phyloP scores from a whole-genome alignment of 2,888 invertebrate genomes.

The Napeogenes sylphis region DNA sequence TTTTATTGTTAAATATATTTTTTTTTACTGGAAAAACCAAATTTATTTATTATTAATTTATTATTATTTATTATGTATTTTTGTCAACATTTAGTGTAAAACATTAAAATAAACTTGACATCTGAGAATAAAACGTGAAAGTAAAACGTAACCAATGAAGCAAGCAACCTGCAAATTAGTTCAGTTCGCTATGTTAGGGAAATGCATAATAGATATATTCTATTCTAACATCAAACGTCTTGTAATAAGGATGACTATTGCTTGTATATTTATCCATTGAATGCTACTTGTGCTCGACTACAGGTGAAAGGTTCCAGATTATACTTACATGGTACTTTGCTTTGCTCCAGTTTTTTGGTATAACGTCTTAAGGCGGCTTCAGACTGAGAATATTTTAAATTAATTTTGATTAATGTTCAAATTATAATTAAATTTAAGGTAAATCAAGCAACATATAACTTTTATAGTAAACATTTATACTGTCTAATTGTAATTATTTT shows the following conservation, averaged over 20 bases:
- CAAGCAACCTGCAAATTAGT: slow-evolving; percentile 18
- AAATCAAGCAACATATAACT: no score
- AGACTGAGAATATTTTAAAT: slow-evolving; percentile 4
- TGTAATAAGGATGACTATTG: not conserved
- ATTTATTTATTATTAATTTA: no score
- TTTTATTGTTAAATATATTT: no score
- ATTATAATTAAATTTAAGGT: no score
- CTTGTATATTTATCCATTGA: not conserved
- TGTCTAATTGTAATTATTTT: no score
- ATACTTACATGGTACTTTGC: slow-evolving; percentile 18
- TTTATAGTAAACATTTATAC: no score
- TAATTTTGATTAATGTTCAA: no score
- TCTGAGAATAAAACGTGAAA: slow-evolving; percentile 27
- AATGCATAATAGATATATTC: slow-evolving; percentile 39
- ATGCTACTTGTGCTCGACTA: slow-evolving; percentile 37
- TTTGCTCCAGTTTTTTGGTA: slow-evolving; percentile 23
- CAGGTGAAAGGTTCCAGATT: slow-evolving; percentile 47
- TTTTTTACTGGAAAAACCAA: no score
- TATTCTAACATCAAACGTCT: not conserved
- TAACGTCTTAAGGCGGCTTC: not conserved
- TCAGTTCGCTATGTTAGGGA: slow-evolving; percentile 11
- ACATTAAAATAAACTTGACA: no score
- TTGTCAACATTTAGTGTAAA: no score
- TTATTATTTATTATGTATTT: no score
- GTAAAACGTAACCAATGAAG: slow-evolving; percentile 50